Percentiles rank a stretch among this genome's conserved stretches.
These are phyloP conservation scores for Ephialtes manifestator DNA, from an alignment of 2,888 invertebrate species.

Conservation along the genomic window DNA sequence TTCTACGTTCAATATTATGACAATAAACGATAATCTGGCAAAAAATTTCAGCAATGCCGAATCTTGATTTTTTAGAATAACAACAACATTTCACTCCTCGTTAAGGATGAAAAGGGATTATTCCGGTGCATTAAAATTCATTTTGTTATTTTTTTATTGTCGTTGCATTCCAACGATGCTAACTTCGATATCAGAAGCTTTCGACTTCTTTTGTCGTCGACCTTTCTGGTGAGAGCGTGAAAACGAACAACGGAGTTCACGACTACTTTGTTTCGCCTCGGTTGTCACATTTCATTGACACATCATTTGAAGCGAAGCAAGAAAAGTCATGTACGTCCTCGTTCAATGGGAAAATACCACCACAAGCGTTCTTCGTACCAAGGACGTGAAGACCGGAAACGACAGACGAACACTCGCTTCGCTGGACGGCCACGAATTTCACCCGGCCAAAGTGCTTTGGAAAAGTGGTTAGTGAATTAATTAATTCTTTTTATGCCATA, in stretches of 20 bases:
- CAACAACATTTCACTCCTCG: too few species aligned
- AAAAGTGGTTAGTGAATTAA: neutral
- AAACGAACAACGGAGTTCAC: neutral
- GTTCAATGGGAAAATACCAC: neutral
- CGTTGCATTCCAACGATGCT: too few species aligned
- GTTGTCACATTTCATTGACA: neutral
- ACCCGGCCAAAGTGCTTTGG: neutral
- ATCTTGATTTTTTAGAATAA: too few species aligned
- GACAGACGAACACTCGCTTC: neutral
- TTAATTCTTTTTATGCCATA: neutral
- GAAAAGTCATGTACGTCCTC: neutral
- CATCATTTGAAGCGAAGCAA: neutral
- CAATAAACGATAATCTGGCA: too few species aligned
- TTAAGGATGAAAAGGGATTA: too few species aligned
- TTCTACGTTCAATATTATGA: too few species aligned
- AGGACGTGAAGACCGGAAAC: neutral
- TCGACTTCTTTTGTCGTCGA: neutral
- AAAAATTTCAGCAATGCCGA: too few species aligned
- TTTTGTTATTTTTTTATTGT: too few species aligned
- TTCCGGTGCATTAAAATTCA: too few species aligned
- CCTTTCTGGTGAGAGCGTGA: neutral
- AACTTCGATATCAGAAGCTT: too few species aligned
- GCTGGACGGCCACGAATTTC: neutral
- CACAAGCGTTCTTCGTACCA: neutral
- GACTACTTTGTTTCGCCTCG: neutral